Evolutionary conservation across 2,113 vertebrate species (phyloP).

Genomic region (Smithornis capensis): DNA sequence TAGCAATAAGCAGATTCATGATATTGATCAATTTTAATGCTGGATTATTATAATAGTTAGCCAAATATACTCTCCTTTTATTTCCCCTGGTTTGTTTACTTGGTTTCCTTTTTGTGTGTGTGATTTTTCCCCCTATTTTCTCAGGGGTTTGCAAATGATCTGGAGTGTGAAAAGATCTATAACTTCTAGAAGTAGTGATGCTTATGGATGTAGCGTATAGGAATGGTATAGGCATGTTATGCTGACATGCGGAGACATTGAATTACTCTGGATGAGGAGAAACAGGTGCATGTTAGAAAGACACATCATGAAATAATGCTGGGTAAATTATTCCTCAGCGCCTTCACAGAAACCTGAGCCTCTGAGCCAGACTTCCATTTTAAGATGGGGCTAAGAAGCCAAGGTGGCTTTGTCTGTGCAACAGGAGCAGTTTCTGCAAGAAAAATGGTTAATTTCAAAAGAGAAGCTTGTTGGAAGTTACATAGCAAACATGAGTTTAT

Average conservation of each 20-base stretch:
- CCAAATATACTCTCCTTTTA: rapidly evolving
- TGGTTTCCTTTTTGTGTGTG: not conserved
- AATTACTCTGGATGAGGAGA: not conserved
- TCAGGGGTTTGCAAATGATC: not conserved
- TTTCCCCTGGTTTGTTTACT: not conserved
- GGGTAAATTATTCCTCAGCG: not conserved
- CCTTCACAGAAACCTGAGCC: not conserved
- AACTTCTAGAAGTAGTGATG: not conserved
- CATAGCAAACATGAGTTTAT: not conserved
- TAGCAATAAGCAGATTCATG: not conserved
- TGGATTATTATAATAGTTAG: not conserved
- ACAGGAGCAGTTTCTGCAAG: not conserved
- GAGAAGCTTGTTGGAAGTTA: not conserved
- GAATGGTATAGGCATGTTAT: not conserved
- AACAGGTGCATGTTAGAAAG: not conserved
- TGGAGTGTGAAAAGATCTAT: not conserved
- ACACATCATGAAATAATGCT: not conserved
- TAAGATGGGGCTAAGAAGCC: not conserved
- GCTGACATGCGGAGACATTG: not conserved
- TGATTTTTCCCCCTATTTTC: not conserved
- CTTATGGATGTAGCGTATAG: not conserved
- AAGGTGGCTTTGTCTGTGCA: not conserved
- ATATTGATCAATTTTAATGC: not conserved
- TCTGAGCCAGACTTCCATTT: not conserved
- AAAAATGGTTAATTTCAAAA: not conserved